Percentiles rank a stretch among this genome's conserved stretches.
These are phyloP conservation scores for Oreotragus oreotragus DNA, from an alignment of 2,113 vertebrate species.

Conservation along the genomic window DNA sequence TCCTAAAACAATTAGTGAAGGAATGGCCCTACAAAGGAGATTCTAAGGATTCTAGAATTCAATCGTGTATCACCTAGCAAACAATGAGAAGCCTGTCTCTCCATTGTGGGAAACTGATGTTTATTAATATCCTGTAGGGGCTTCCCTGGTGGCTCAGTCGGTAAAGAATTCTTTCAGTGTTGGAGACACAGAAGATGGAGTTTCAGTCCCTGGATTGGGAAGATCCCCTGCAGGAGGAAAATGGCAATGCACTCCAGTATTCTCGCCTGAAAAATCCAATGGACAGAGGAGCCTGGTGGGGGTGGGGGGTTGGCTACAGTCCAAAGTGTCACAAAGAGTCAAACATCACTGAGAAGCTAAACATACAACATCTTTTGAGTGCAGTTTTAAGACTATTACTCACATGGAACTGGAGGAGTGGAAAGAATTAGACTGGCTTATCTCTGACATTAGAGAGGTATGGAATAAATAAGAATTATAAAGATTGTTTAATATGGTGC, in stretches of 20 bases:
- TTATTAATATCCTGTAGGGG: background rate
- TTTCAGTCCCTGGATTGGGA: background rate
- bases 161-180: background rate
- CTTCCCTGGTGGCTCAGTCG: background rate
- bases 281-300: background rate
- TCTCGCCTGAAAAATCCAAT: background rate
- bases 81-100: background rate
- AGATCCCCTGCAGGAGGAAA: background rate
- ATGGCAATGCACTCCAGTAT: background rate
- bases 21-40: background rate
- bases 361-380: background rate
- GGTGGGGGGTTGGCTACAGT: background rate
- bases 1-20: background rate
- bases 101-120: background rate
- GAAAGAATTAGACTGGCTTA: background rate
- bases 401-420: background rate
- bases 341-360: background rate
- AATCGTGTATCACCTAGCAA: background rate
- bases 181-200: background rate
- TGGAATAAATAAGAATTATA: background rate
- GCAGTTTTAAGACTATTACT: background rate
- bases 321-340: background rate
- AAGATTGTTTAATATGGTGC: background rate
- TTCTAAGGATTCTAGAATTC: background rate
- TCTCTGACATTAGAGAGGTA: background rate